These are phyloP conservation scores for Schizotus pectinicornis DNA, from an alignment of 2,888 invertebrate species.

Conservation along the genomic window DNA sequence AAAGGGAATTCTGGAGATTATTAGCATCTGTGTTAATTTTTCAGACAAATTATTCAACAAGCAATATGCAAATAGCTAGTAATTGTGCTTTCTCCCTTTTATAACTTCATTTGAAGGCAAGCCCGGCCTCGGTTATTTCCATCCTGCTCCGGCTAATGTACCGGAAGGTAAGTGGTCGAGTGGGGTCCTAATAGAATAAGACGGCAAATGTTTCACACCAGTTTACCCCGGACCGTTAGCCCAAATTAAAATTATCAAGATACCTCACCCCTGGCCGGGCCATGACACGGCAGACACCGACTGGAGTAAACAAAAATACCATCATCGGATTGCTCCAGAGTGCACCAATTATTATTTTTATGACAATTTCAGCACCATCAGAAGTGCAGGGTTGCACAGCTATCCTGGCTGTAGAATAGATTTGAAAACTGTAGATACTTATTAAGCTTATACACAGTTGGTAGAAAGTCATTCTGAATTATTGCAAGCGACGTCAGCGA, in stretches of 20 bases:
- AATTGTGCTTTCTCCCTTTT: conserved; percentile 34
- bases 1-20: conserved; percentile 27
- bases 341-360: too few species aligned
- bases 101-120: conserved; percentile 30
- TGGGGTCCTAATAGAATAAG: conserved; percentile 22
- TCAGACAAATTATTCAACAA: conserved; percentile 36
- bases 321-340: too few species aligned
- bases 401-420: too few species aligned
- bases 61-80: conserved; percentile 35
- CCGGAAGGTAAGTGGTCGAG: conserved; percentile 25
- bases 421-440: too few species aligned
- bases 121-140: conserved; percentile 18
- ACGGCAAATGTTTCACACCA: conserved; percentile 29
- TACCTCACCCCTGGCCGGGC: neutral
- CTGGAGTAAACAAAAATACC: neutral
- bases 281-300: neutral
- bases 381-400: too few species aligned
- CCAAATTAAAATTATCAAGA: conserved; percentile 22
- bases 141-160: conserved; percentile 23
- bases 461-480: too few species aligned
- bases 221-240: conserved; percentile 26
- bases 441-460: too few species aligned
- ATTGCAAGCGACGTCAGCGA: too few species aligned
- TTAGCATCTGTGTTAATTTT: conserved; percentile 35
- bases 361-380: too few species aligned